Conservation (phyloP, 2,888 invertebrate species). For the Lasioglossum zephyrum region DNA sequence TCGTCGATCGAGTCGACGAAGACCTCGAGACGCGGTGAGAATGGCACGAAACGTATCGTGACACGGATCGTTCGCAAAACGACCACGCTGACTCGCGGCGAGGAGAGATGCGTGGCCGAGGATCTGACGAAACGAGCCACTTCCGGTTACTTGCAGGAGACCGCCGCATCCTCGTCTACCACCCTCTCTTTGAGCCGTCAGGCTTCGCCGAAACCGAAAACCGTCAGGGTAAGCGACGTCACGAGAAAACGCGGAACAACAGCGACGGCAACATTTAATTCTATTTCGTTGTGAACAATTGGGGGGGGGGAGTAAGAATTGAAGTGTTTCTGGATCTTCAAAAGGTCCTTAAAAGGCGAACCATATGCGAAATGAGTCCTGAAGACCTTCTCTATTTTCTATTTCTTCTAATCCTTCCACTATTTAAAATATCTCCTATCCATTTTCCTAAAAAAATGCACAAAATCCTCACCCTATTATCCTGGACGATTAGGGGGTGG, state of each 20-base stretch:
- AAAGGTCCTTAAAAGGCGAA: constrained; percentile 58
- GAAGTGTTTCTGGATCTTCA: not conserved
- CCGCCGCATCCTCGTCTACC: constrained; percentile 74
- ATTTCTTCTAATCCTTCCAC: too few relatives aligned
- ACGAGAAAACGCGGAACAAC: not conserved
- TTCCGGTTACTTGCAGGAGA: constrained; percentile 86
- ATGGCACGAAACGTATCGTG: constrained; percentile 92
- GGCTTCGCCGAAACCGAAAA: constrained; percentile 88
- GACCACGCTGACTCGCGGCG: constrained; percentile 94
- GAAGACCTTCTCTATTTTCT: too few relatives aligned
- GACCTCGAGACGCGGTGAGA: constrained; percentile 91
- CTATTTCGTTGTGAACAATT: not conserved
- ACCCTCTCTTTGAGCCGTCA: constrained; percentile 85
- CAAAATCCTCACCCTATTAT: not conserved
- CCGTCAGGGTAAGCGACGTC: constrained; percentile 89
- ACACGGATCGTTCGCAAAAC: constrained; percentile 95
- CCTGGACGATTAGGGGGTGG: not conserved
- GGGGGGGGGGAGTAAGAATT: not conserved
- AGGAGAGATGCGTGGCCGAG: constrained; percentile 91
- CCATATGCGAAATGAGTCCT: constrained; percentile 20
- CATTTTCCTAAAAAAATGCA: too few relatives aligned
- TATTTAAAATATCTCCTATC: too few relatives aligned
- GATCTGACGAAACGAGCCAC: constrained; percentile 88
- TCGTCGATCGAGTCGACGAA: constrained; percentile 94
- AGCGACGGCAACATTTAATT: not conserved